Conservation (phyloP, 2,888 invertebrate species). For the Acanthosepion pharaonis region DNA sequence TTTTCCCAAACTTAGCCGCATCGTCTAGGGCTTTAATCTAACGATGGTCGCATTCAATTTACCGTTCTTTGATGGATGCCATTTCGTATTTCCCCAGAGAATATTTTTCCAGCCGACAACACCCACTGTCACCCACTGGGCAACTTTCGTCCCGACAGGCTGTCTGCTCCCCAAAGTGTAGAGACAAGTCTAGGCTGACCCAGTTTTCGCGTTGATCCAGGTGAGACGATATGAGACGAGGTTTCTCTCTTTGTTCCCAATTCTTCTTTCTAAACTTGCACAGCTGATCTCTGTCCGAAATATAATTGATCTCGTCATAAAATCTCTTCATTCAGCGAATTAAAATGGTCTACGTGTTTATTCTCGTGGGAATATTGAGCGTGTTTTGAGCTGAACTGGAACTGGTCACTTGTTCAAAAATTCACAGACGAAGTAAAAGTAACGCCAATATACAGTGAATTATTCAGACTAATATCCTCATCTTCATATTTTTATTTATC, state of each 20-base stretch:
- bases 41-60: constrained; percentile 33
- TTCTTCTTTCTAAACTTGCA: not conserved
- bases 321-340: not conserved
- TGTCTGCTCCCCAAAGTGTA: not conserved
- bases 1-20: not conserved
- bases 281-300: constrained; percentile 1
- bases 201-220: not conserved
- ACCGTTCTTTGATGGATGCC: not conserved
- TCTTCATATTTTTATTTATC: not conserved
- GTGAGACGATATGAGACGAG: not conserved
- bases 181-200: not conserved
- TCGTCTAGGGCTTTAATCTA: not conserved
- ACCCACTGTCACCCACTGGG: not conserved
- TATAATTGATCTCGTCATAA: not conserved
- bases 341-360: not conserved
- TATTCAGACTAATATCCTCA: not conserved
- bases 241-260: not conserved
- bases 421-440: not conserved
- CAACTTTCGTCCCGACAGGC: not conserved
- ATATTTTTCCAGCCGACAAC: not conserved
- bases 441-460: not conserved
- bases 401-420: not conserved
- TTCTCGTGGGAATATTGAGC: not conserved
- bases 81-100: not conserved
- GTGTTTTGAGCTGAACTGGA: not conserved